Conservation (phyloP, 2,888 invertebrate species). For the Morpho helenor region DNA sequence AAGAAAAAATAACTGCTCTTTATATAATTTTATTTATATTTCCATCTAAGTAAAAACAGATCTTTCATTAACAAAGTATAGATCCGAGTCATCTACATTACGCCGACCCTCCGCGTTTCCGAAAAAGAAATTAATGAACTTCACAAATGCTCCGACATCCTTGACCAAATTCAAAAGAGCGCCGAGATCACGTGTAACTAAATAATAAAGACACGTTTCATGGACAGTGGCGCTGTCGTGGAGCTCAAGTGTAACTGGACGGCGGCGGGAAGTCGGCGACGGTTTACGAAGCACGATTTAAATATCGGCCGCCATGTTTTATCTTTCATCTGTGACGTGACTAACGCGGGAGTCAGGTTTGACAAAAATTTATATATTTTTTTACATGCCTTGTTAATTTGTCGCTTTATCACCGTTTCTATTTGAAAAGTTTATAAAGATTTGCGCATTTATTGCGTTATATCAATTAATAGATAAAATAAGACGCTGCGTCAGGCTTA, state of each 20-base stretch:
- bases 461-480: too few species aligned
- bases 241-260: conserved; percentile 41
- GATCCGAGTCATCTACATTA: conserved; percentile 3
- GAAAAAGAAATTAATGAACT: conserved; percentile 66
- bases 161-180: conserved; percentile 37
- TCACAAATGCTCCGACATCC: conserved; percentile 37
- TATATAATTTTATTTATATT: too few species aligned
- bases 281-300: conserved; percentile 54
- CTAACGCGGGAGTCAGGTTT: conserved; percentile 43
- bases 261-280: conserved; percentile 44
- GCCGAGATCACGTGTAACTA: conserved; percentile 28
- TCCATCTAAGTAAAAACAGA: neutral
- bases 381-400: conserved; percentile 11
- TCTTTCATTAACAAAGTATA: conserved; percentile 3
- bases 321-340: conserved; percentile 64
- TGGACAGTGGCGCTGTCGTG: conserved; percentile 24
- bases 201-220: conserved; percentile 8
- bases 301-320: conserved; percentile 63
- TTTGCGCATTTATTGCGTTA: too few species aligned
- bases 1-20: too few species aligned
- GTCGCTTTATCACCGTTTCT: neutral
- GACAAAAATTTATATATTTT: conserved; percentile 29
- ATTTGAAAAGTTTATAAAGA: neutral
- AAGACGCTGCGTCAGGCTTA: too few species aligned
- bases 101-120: conserved; percentile 35